These are phyloP conservation scores for Drosophila crucigera DNA, from an alignment of 2,888 invertebrate species.

Conservation along the genomic window DNA sequence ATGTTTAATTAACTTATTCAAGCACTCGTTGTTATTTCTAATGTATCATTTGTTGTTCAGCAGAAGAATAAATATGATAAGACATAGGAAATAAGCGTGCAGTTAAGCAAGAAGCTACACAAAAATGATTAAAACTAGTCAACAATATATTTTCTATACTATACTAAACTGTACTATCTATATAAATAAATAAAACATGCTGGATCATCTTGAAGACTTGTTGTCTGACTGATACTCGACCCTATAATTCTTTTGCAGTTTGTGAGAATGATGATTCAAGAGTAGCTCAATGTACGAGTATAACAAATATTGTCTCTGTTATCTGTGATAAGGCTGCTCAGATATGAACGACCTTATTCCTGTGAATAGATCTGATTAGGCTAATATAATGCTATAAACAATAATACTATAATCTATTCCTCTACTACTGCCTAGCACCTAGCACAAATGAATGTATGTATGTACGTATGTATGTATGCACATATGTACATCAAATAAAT, in stretches of 20 bases:
- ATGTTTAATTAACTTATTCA: not conserved
- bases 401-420: not conserved
- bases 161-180: not conserved
- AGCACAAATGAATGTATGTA: constrained; percentile 9
- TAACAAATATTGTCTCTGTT: constrained; percentile 6
- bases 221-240: not conserved
- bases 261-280: constrained; percentile 6
- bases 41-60: not conserved
- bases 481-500: constrained; percentile 35
- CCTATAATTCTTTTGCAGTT: not conserved
- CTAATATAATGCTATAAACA: not conserved
- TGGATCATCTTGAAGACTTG: not conserved
- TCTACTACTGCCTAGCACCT: constrained; percentile 2
- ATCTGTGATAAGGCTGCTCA: constrained; percentile 27
- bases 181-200: not conserved
- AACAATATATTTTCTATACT: no score
- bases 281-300: not conserved
- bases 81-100: no score
- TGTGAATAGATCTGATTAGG: not conserved
- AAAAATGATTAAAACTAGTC: not conserved
- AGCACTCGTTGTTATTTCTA: not conserved
- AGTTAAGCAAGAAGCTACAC: not conserved
- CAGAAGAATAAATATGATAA: not conserved
- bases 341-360: constrained; percentile 8
- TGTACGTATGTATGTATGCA: not conserved